Evolutionary conservation across 2,888 invertebrate species (phyloP), one percentile per base, ranked within the genome.

Genomic region (Tryphoninae sp.): DNA sequence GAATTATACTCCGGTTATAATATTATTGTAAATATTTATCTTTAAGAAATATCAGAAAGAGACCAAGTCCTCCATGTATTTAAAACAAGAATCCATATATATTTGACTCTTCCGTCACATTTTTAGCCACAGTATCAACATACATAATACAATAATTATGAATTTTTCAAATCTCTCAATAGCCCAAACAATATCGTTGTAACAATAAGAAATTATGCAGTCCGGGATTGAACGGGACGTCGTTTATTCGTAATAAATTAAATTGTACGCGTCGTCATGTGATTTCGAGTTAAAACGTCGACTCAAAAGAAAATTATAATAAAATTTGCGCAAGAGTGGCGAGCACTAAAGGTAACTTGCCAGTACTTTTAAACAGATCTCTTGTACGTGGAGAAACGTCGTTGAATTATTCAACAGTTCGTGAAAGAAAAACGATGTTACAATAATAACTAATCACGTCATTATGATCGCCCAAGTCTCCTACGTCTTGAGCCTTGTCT

Each of bases 11-110:
- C 26, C 64, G 81, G 22, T 73, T 65, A 64, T 42, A 68, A 33
- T 45, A 45, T 45, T 51, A 9, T 19, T 81, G 74, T 81, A 78
- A 71, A 73, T 61, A 78, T 78, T 72, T 67, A 75, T 72, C 75
- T 45, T 45, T 65, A 76, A 82, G 67, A 81, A 45, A 82, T 68
- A 78, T 75, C 78, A 71, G 53, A 81, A 81, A 62, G 71, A 61
- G 81, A 81, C 81, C 81, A 81, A 81, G 53, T 75, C 65, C 74
- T 74, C 71, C 78, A n/a, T 75, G 67, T 67, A 51, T 49, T 13
- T 13, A 61, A 61, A 45, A 76, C 2, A 1, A 55, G n/a, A n/a
- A 55, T 19, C 8, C 59, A 71, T 9, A 69, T 45, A 49, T 19
- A 58, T 11, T 75, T 40, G 33, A 33, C 33, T 67, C 65, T 72